A percentile compares a stretch with the other conserved stretches of the same genome.
Conservation (phyloP, 2,113 vertebrate genomes). For the Gallinago paraguaiae region DNA sequence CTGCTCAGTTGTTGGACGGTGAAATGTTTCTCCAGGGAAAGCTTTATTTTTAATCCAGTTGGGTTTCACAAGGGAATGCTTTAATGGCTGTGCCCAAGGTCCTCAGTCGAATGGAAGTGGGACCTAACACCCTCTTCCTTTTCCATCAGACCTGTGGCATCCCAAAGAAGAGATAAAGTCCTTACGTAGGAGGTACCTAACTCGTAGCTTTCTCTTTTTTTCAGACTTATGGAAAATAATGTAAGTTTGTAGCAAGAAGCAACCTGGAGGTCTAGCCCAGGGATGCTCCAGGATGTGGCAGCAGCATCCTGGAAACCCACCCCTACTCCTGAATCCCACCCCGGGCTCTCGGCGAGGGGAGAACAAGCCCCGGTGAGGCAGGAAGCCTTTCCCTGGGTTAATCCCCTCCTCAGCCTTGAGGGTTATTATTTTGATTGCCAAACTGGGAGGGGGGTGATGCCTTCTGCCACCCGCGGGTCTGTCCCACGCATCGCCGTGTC, state of each 20-base stretch:
- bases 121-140: background rate
- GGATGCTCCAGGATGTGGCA: fast-evolving
- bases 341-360: background rate
- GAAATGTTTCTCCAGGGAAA: background rate
- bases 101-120: background rate
- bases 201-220: background rate
- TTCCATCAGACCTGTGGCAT: background rate
- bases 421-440: background rate
- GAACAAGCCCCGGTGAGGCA: background rate
- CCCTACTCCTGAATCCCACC: background rate
- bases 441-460: background rate
- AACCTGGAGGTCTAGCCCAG: background rate
- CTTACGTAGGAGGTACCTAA: background rate
- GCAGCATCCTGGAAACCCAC: background rate
- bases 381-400: background rate
- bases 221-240: background rate
- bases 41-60: background rate
- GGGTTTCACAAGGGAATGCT: background rate
- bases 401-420: background rate
- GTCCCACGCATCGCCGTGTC: fast-evolving
- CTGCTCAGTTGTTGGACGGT: fast-evolving
- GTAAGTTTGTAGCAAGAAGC: too few relatives aligned
- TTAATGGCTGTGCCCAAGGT: background rate
- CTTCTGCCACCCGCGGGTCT: fast-evolving
- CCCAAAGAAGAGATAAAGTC: background rate